Evolutionary conservation across 2,888 invertebrate genomes (phyloP), one percentile per base, ranked within the genome.

Genomic region (Listrodromus nycthemerus): DNA sequence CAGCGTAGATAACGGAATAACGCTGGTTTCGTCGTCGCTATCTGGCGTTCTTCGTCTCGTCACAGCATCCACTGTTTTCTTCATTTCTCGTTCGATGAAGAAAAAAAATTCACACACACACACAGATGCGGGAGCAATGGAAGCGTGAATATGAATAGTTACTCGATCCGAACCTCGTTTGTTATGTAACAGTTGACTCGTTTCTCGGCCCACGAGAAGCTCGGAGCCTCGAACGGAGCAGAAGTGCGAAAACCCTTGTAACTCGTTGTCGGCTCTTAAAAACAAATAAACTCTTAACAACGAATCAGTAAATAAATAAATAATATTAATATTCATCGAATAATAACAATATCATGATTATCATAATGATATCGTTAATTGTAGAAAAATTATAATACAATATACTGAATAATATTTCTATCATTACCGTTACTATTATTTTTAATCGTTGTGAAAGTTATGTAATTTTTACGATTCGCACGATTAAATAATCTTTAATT

Each of bases 151-250:
- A 8, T 19, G 21, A 19, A 55, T 55, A 55, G 55, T 55, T 8
- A 24, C 55, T 24, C 55, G 55, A 21, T 55, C 55, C 21, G 10
- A 24, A 55, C 24, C 24, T 55, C 55, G 55, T 55, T 55, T 2
- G 55, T 55, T 55, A 55, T 55, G 55, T 55, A 55, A 24, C 24
- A 2, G 55, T 55, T 24, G 10, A 55, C 55, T 55, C 13, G 24
- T 55, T 55, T 55, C 55, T 55, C 55, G 24, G 24, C 55, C 55
- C 24, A 24, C 55, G 55, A 55, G 55, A 21, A 55, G 21, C 55
- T 21, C 21, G 55, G 24, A 55, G 24, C 21, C 21, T 10, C 21
- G 24, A 10, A 10, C 21, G 21, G 4, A 8, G 55, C 55, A 55
- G 3, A 24, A 10, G 10, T 24, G 24, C 21, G 55, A 55, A 55